Evolutionary conservation across 2,888 invertebrate genomes (phyloP).

Genomic region (Parochlus steinenii): DNA sequence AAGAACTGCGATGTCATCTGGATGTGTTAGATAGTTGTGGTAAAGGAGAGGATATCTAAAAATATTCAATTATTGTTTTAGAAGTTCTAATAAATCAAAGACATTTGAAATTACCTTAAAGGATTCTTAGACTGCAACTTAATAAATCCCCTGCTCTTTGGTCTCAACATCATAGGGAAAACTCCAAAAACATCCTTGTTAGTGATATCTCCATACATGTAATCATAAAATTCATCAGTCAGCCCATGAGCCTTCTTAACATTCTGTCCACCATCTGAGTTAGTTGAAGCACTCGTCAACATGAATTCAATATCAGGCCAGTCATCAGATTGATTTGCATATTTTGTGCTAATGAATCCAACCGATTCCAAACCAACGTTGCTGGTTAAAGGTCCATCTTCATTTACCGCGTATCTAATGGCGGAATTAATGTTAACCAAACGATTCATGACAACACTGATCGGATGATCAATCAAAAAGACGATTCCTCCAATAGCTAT

Average conservation of each 20-base stretch:
- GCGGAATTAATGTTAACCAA: conserved; percentile 72
- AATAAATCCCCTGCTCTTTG: conserved; percentile 69
- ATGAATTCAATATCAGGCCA: conserved; percentile 89
- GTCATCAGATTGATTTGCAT: conserved; percentile 69
- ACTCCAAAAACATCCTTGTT: conserved; percentile 64
- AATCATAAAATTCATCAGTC: conserved; percentile 63
- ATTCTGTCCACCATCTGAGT: conserved; percentile 69
- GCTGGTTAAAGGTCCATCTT: conserved; percentile 73
- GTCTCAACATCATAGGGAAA: conserved; percentile 78
- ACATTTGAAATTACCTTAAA: too few species aligned
- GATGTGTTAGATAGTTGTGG: conserved; percentile 82
- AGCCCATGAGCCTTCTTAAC: conserved; percentile 67
- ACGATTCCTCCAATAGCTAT: conserved; percentile 73
- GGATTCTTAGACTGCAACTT: conserved; percentile 54
- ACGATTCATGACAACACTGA: conserved; percentile 63
- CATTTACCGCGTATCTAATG: conserved; percentile 65
- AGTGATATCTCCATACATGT: conserved; percentile 52
- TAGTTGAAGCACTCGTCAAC: conserved; percentile 67
- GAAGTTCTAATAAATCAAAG: conserved; percentile 44
- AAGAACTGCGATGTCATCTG: conserved; percentile 65
- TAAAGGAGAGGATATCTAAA: conserved; percentile 77
- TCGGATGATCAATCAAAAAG: conserved; percentile 63
- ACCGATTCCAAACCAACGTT: conserved; percentile 76
- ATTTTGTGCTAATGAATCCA: conserved; percentile 76
- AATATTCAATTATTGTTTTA: too few species aligned